Base-by-base conservation (phyloP, 2,797 vertebrate species). In the Cyclopterus lumpus region DNA sequence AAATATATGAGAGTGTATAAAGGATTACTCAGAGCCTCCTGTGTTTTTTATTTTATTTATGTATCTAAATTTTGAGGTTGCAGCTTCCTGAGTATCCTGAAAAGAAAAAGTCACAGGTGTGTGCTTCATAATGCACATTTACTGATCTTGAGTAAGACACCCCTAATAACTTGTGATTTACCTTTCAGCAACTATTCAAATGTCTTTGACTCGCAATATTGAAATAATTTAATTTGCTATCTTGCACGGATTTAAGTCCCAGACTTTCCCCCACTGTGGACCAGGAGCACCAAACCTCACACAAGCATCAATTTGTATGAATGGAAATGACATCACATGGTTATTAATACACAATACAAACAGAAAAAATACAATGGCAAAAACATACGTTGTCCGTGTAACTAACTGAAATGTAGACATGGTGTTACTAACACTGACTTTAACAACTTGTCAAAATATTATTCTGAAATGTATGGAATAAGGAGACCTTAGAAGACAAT, bases 1-100 rank as follows among this genome's bases (percentile, higher is more conserved):
- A 85, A 77, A 57, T 82, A 69, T 81, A 79, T 64, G 20, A 73
- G 1, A 59, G 12, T 75, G 5, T 79, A 77, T 78, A 74, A 83
- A 86, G 2, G 2, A 24, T 60, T 42, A 48, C 2, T 64, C 5
- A 22, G 22, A 66, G 22, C 8, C 26, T 79, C 8, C 28, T 49
- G 38, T 38, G 18, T 57, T 58, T 48, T n/a, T 1, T 46, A 8
- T 40, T 55, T 55, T 67, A 46, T 44, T 15, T 63, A 20, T 32
- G 9, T 16, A 28, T 72, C 24, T 34, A 22, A 40, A 28, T 14
- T 6, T 11, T 28, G 20, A 30, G 18, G 8, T 28, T 51, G 11
- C 10, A n/a, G 22, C 32, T 71, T 57, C 8, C 16, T 26, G 30
- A 16, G 5, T 22, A n/a, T 44, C 20, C 20, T 15, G 15, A 26